Base-by-base conservation (phyloP, 2,888 invertebrate genomes). In the Apoderus coryli region DNA sequence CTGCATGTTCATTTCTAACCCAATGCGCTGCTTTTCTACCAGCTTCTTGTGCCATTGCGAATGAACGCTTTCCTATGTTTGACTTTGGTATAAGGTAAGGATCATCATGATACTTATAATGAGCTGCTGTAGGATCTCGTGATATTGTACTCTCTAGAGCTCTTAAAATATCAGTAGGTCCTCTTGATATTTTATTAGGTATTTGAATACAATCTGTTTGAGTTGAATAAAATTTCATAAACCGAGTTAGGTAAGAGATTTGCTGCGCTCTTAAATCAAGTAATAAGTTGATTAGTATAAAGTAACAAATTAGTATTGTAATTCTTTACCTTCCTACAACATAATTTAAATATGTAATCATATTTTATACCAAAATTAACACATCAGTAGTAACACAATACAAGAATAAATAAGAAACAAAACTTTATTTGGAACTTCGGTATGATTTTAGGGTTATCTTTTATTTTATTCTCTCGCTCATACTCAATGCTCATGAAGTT, bases 91-190 rank as follows among this genome's bases (percentile, higher is more conserved):
- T 77, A 10, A 90, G 63, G 49, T 65, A 88, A 0, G 92, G 90
- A 59, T 93, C 93, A 65, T 93, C 92, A 46, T 85, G 81, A 53
- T 76, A 92, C 52, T 82, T 84, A 54, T 81, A 92, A 53, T 84
- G 81, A 3, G 85, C 67, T n/a, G 85, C 85, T 1, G 85, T 86
- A 3, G 72, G 70, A 56, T 90, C 90, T 24, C 69, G 60, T n/a
- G 70, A 67, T 13, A 55, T 42, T 0, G 89, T 89, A 36, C 69
- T 67, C 23, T 84, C 76, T 36, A 92, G 56, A 3, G 85, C 85
- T 58, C 72, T 65, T 29, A 90, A 56, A 35, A 92, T 72, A 51
- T 86, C 89, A 1, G 89, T 89, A 1, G 86, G 72, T 0, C 74
- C 67, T 44, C 90, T 67, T 22, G 67, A 69, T 47, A 82, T 81